Conservation (phyloP, 2,888 invertebrate species). For the Embidobia sp. region DNA sequence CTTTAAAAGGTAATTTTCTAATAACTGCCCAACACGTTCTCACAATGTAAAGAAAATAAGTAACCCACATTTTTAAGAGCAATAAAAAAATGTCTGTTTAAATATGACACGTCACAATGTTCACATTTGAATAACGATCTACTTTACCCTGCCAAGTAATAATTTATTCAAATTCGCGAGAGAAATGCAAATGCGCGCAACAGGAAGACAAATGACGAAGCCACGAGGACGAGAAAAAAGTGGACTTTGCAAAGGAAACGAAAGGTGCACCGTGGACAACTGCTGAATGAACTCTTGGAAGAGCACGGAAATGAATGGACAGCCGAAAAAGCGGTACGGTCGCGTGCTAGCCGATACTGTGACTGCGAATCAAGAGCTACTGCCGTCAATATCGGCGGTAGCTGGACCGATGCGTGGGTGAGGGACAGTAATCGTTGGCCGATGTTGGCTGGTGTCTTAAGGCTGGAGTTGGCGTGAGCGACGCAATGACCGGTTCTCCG, state of each 20-base stretch:
- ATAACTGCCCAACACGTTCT: too few relatives aligned
- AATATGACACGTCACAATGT: too few relatives aligned
- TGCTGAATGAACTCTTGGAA: slow-evolving; percentile 5
- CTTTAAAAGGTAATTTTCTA: too few relatives aligned
- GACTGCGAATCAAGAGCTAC: slow-evolving; percentile 28
- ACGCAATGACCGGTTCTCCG: slow-evolving; percentile 53
- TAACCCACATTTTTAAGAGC: too few relatives aligned
- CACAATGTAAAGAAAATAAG: too few relatives aligned
- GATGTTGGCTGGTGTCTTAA: slow-evolving; percentile 30
- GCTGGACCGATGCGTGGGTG: slow-evolving; percentile 46
- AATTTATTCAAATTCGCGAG: too few relatives aligned
- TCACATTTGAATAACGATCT: too few relatives aligned
- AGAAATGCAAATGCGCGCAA: too few relatives aligned
- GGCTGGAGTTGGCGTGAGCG: slow-evolving; percentile 39
- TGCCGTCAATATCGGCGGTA: slow-evolving; percentile 40
- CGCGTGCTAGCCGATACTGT: slow-evolving; percentile 33
- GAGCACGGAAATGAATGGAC: slow-evolving; percentile 16
- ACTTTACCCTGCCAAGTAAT: too few relatives aligned
- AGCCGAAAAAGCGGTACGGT: slow-evolving; percentile 12
- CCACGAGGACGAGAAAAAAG: not conserved
- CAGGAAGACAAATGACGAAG: too few relatives aligned
- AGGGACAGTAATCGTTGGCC: slow-evolving; percentile 48
- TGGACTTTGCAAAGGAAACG: not conserved
- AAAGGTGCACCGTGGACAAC: too few relatives aligned
- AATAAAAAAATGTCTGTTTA: too few relatives aligned